phyloP scores from a whole-genome alignment of 2,888 invertebrate genomes.

The Ophraella communa region DNA sequence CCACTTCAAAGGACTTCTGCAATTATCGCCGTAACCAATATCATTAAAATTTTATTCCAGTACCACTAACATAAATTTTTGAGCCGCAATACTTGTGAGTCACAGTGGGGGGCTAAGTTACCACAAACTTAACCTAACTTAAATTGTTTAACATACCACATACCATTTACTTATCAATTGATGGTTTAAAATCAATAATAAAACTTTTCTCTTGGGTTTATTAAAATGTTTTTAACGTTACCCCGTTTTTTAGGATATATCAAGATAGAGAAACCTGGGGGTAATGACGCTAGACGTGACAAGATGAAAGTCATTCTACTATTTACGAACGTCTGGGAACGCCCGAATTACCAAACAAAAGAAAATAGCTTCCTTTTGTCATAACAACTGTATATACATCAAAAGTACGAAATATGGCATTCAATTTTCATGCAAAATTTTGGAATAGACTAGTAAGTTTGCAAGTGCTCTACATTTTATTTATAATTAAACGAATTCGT shows the following conservation, averaged over 20 bases:
- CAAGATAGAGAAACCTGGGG: slow-evolving; percentile 24
- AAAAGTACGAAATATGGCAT: slow-evolving; percentile 7
- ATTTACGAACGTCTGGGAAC: slow-evolving; percentile 43
- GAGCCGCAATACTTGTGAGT: too few relatives aligned
- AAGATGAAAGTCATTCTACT: slow-evolving; percentile 39
- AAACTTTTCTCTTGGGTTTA: too few relatives aligned
- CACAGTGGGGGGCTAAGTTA: too few relatives aligned
- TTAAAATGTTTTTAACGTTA: not conserved
- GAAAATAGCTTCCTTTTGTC: slow-evolving; percentile 26
- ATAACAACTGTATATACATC: not conserved
- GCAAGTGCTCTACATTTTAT: not conserved
- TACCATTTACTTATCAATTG: too few relatives aligned
- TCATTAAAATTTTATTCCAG: too few relatives aligned
- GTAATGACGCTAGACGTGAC: slow-evolving; percentile 47
- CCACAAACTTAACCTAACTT: too few relatives aligned
- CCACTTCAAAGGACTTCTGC: too few relatives aligned
- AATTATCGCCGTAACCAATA: too few relatives aligned
- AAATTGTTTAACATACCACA: too few relatives aligned
- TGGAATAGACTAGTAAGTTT: not conserved
- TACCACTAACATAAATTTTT: too few relatives aligned
- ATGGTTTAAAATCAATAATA: too few relatives aligned
- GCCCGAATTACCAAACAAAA: slow-evolving; percentile 42
- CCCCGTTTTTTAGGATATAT: not conserved
- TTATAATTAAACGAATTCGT: too few relatives aligned
- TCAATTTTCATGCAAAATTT: slow-evolving; percentile 12